A percentile compares a stretch with the other conserved stretches of the same genome.
Conservation (phyloP, 2,113 vertebrate genomes). For the Potamarius usumacintae region DNA sequence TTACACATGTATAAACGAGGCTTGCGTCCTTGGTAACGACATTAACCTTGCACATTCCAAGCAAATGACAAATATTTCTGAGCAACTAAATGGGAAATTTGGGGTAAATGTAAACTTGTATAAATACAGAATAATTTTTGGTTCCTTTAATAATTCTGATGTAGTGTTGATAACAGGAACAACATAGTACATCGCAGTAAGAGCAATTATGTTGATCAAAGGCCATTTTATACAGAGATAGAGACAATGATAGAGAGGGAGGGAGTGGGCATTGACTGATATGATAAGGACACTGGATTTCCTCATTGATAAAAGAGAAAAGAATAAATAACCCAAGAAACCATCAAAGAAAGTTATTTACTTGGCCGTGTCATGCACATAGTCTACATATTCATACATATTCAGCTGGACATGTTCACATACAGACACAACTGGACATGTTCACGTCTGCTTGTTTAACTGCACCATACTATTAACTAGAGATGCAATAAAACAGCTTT, state of each 20-base stretch:
- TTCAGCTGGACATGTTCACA: not conserved
- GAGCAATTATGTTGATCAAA: conserved; percentile 27
- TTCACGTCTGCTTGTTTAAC: not conserved
- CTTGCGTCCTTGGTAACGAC: not conserved
- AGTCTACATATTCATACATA: too few species aligned
- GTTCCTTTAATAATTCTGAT: not conserved
- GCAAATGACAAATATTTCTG: too few species aligned
- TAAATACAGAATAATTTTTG: not conserved
- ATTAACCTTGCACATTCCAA: not conserved
- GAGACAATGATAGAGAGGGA: not conserved
- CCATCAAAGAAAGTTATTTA: not conserved
- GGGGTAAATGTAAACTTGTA: not conserved
- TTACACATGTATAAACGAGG: not conserved
- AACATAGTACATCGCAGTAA: not conserved
- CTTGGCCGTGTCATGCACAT: too few species aligned
- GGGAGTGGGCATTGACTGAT: not conserved
- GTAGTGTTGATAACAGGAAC: not conserved
- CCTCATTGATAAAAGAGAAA: not conserved
- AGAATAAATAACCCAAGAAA: not conserved
- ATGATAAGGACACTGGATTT: conserved; percentile 2
- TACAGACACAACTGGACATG: not conserved
- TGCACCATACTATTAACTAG: not conserved
- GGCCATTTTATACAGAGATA: not conserved
- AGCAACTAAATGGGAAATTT: not conserved
- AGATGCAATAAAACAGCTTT: not conserved